Percentiles rank a stretch among this genome's conserved stretches.
Conservation (phyloP, 2,797 vertebrate genomes). For the Rhinophrynus dorsalis region DNA sequence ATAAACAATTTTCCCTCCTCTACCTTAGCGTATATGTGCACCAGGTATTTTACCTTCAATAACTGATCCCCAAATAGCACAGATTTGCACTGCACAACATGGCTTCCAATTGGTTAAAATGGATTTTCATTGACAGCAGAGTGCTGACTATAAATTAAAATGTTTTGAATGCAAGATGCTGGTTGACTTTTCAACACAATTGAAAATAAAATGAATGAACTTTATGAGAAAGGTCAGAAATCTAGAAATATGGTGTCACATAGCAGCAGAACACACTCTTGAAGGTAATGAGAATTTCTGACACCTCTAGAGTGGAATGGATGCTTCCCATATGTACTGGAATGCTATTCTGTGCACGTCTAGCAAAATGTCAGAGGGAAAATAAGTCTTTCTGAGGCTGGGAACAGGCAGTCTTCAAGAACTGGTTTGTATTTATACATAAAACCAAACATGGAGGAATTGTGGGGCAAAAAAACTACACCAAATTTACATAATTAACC, state of each 20-base stretch:
- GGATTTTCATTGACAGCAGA: too few relatives aligned
- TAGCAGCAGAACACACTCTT: not conserved
- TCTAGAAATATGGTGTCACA: not conserved
- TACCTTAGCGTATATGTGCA: too few relatives aligned
- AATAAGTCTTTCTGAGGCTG: not conserved
- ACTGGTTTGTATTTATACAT: too few relatives aligned
- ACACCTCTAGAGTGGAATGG: constrained; percentile 13
- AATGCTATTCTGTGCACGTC: not conserved
- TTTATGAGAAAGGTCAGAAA: constrained; percentile 33
- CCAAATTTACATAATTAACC: too few relatives aligned
- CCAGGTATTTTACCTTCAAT: too few relatives aligned
- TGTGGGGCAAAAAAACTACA: too few relatives aligned
- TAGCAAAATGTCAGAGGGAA: constrained; percentile 27
- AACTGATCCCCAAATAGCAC: too few relatives aligned
- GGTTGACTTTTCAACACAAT: constrained; percentile 11
- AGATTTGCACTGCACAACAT: too few relatives aligned
- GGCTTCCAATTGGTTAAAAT: too few relatives aligned
- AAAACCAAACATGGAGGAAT: too few relatives aligned
- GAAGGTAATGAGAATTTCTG: constrained; percentile 26
- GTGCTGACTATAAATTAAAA: not conserved
- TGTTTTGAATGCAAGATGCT: not conserved
- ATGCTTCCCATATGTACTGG: constrained; percentile 2
- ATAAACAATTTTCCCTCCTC: too few relatives aligned
- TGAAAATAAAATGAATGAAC: constrained; percentile 31
- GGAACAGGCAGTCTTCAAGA: not conserved